These are phyloP conservation scores for Patella depressa DNA, from an alignment of 2,888 invertebrate species.

Conservation along the genomic window DNA sequence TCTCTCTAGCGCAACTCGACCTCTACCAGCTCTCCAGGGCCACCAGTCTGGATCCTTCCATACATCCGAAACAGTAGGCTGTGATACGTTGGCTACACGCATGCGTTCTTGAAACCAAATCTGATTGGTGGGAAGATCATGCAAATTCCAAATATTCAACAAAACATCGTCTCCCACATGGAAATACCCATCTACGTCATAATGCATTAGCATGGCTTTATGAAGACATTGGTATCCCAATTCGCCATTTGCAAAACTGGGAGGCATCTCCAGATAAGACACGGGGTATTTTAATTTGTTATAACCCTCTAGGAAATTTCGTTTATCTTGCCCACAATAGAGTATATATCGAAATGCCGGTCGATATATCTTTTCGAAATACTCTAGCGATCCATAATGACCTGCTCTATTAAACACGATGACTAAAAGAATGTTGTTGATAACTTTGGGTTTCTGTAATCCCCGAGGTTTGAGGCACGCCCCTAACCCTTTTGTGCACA, in stretches of 20 bases:
- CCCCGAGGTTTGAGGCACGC: no score
- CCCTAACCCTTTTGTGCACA: no score
- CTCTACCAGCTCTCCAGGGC: not conserved
- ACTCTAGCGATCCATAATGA: constrained; percentile 5
- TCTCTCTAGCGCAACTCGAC: not conserved
- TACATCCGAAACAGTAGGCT: constrained; percentile 1
- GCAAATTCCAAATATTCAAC: constrained; percentile 15
- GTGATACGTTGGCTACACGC: not conserved
- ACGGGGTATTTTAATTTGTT: not conserved
- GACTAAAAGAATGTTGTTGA: not conserved
- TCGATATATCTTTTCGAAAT: not conserved
- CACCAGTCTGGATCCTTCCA: not conserved
- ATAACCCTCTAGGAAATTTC: not conserved
- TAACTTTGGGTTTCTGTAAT: no score
- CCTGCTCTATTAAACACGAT: constrained; percentile 1
- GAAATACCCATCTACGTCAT: constrained; percentile 11
- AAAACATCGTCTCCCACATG: constrained; percentile 18
- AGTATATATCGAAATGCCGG: not conserved
- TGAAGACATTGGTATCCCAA: constrained; percentile 14
- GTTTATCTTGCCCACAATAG: constrained; percentile 10
- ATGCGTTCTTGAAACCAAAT: constrained; percentile 19
- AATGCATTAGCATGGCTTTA: constrained; percentile 11
- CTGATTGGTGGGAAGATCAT: not conserved
- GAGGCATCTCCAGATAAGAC: not conserved
- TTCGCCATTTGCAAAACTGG: not conserved